phyloP scores from a whole-genome alignment of 2,888 invertebrate species.

The Drosophila peninsularis region DNA sequence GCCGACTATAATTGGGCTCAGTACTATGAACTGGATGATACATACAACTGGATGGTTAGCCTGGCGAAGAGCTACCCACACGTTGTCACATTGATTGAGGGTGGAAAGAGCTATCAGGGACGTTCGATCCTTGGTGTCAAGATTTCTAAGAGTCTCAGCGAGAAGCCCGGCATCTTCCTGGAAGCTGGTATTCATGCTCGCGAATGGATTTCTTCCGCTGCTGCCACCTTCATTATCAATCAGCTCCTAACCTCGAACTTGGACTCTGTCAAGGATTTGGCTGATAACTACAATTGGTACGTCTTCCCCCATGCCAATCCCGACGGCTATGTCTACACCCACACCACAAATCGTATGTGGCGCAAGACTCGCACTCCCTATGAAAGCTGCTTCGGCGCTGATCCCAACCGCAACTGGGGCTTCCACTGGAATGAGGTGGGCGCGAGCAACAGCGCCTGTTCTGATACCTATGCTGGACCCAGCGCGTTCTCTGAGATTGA shows the following conservation, averaged over 20 bases:
- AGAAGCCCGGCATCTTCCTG: conserved; percentile 87
- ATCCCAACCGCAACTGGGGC: conserved; percentile 92
- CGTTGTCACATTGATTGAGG: conserved; percentile 85
- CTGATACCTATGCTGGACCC: conserved; percentile 88
- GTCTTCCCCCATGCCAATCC: conserved; percentile 91
- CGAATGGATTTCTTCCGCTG: conserved; percentile 90
- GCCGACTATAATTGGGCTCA: conserved; percentile 75
- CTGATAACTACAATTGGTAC: conserved; percentile 89
- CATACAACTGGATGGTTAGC: conserved; percentile 87
- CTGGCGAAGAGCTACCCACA: conserved; percentile 85
- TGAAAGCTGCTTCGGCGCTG: conserved; percentile 87
- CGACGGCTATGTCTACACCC: conserved; percentile 90
- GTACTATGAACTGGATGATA: conserved; percentile 84
- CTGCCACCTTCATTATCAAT: conserved; percentile 87
- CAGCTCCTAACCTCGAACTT: conserved; percentile 87
- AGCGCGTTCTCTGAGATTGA: conserved; percentile 88
- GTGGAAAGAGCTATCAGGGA: conserved; percentile 87
- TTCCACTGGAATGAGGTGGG: conserved; percentile 88
- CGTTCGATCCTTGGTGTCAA: conserved; percentile 88
- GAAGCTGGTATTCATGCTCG: conserved; percentile 90
- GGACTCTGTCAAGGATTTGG: conserved; percentile 84
- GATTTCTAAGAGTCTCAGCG: conserved; percentile 84
- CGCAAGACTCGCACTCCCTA: conserved; percentile 87
- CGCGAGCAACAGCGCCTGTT: conserved; percentile 86
- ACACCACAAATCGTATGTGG: conserved; percentile 87